Base-by-base conservation (phyloP, 1,140 invertebrate genomes). In the Aradophagus sp. region DNA sequence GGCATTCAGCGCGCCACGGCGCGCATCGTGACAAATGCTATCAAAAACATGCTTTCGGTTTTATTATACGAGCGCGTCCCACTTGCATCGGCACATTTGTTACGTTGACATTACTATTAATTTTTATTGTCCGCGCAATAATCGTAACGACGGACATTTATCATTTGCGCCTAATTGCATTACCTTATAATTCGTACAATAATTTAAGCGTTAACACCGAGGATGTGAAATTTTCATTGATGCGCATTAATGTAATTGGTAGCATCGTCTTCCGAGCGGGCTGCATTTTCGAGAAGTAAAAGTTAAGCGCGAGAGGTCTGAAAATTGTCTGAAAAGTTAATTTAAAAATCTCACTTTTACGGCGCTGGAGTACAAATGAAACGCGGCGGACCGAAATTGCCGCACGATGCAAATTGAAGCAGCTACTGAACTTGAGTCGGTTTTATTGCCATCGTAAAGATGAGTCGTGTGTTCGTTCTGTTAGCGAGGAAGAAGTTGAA, bases 401-500 rank as follows among this genome's bases (percentile, higher is more conserved):
- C 5, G n/a, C 17, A 50, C 47, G 41, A 42, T 35, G 8, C 38
- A 55, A 42, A 55, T 34, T 34, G 35, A 55, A 34, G 27, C 8
- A 42, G 2, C n/a, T n/a, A 12, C 35, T 42, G 11, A 20, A 32
- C 12, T 55, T 42, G 19, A 53, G 16, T 53, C 10, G 26, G n/a
- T 31, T 55, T 55, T 55, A 55, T 55, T 42, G 7, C 27, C 12
- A 35, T 55, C 50, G 13, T 55, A 55, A 55, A 55, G 42, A 55
- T 29, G 13, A 34, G 48, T 39, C 26, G 5, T 17, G 8, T 42
- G 38, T 55, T 55, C 42, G 29, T 55, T 42, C 23, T 53, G 6
- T 16, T 23, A 5, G 31, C 11, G 26, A 19, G 13, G n/a, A 32
- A 47, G 5, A 11, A 48, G 16, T 26, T 41, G 12, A 5, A 14